These are phyloP conservation scores for Itoplectis maculator DNA, from an alignment of 2,888 invertebrate genomes.

Conservation along the genomic window DNA sequence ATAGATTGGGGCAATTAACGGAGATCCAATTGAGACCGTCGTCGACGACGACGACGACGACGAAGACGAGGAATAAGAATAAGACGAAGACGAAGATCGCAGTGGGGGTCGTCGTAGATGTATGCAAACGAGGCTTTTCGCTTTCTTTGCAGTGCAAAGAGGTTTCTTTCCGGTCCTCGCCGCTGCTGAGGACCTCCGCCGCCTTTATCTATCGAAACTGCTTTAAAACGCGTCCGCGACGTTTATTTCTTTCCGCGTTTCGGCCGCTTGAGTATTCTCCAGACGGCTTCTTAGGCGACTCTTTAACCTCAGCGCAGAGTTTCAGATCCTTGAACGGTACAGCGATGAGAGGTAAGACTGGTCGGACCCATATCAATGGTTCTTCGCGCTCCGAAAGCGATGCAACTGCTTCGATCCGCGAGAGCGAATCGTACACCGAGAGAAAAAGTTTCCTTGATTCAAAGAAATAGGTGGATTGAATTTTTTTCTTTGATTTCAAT, in stretches of 20 bases:
- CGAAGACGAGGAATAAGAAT: background rate
- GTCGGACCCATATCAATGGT: conserved; percentile 17
- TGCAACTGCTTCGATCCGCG: conserved; percentile 45
- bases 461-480: too few relatives aligned
- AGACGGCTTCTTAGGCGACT: conserved; percentile 42
- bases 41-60: too few relatives aligned
- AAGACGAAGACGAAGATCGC: conserved; percentile 44
- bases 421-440: too few relatives aligned
- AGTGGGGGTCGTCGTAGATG: too few relatives aligned
- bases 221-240: conserved; percentile 52
- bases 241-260: conserved; percentile 48
- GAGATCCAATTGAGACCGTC: conserved; percentile 6
- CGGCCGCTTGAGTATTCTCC: conserved; percentile 51
- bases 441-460: too few relatives aligned
- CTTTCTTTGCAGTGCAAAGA: conserved; percentile 49
- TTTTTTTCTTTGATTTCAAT: too few relatives aligned
- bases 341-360: background rate
- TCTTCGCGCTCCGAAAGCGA: conserved; percentile 3
- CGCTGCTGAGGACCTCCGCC: conserved; percentile 26
- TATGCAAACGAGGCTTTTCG: conserved; percentile 27
- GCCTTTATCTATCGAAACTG: conserved; percentile 34
- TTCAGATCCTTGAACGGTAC: conserved; percentile 11
- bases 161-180: conserved; percentile 24
- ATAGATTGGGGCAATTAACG: conserved; percentile 56
- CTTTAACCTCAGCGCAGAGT: conserved; percentile 7